Evolutionary conservation across 2,797 vertebrate genomes (phyloP).

Genomic region (Psittacula echo): DNA sequence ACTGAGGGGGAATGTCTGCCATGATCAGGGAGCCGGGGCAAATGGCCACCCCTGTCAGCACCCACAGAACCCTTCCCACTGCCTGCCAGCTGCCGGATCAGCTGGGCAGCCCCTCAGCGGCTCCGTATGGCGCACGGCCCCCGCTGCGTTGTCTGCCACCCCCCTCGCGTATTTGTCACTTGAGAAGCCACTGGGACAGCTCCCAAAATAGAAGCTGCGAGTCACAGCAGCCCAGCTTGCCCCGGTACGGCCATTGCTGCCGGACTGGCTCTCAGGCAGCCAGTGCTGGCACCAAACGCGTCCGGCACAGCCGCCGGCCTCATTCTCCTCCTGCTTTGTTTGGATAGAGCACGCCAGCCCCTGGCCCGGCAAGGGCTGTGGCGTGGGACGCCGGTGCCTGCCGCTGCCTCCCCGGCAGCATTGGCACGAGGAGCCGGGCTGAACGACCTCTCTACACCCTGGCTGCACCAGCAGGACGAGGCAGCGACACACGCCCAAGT

Average conservation of each 20-base stretch:
- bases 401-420: background rate
- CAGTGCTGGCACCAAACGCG: background rate
- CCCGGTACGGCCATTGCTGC: background rate
- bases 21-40: background rate
- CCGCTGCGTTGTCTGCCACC: constrained; percentile 18
- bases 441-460: background rate
- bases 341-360: background rate
- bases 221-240: background rate
- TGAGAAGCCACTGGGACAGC: constrained; percentile 31
- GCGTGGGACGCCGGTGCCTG: constrained; percentile 6
- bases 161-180: constrained; percentile 25
- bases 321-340: constrained; percentile 14
- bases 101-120: background rate
- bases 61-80: background rate
- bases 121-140: background rate
- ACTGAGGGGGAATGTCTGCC: background rate
- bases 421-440: background rate
- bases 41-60: background rate
- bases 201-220: constrained; percentile 28
- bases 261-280: background rate
- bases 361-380: constrained; percentile 1
- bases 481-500: background rate
- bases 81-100: background rate
- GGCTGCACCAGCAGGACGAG: constrained; percentile 8
- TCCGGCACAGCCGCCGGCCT: background rate